Conservation (phyloP, 2,888 invertebrate species). For the Drosophila heteroneura region DNA sequence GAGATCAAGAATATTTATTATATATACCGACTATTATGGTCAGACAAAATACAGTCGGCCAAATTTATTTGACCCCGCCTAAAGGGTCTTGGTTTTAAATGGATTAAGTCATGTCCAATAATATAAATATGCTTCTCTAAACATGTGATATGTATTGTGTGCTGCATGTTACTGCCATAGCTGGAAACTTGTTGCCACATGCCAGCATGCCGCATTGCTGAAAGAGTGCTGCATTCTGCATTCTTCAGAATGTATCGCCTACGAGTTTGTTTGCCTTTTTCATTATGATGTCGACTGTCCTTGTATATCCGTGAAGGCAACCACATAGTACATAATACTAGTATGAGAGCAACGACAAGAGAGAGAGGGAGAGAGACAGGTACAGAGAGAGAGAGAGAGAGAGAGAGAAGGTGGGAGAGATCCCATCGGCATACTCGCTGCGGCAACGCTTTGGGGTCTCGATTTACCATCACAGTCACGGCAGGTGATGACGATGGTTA, state of each 20-base stretch:
- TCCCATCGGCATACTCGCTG: conserved; percentile 14
- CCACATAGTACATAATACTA: not conserved
- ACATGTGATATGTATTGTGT: not conserved
- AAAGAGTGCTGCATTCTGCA: not conserved
- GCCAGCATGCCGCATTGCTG: not conserved
- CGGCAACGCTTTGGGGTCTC: conserved; percentile 12
- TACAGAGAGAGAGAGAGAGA: not conserved
- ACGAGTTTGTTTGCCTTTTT: conserved; percentile 4
- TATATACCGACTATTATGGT: not conserved
- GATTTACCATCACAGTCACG: conserved; percentile 1
- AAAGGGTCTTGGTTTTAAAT: not conserved
- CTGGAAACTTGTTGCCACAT: conserved; percentile 11
- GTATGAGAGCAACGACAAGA: too few species aligned
- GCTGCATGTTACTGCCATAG: not conserved
- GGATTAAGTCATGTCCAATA: not conserved
- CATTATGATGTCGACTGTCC: conserved; percentile 11
- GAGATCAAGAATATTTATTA: not conserved
- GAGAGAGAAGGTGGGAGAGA: not conserved
- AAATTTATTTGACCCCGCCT: not conserved
- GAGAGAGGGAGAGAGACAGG: not conserved
- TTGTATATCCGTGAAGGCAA: not conserved
- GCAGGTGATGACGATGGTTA: conserved; percentile 6
- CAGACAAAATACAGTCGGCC: not conserved
- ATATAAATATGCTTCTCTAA: conserved; percentile 1
- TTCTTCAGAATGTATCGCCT: conserved; percentile 1